Base-by-base conservation (phyloP, 2,888 invertebrate genomes). In the Acronicta psi region DNA sequence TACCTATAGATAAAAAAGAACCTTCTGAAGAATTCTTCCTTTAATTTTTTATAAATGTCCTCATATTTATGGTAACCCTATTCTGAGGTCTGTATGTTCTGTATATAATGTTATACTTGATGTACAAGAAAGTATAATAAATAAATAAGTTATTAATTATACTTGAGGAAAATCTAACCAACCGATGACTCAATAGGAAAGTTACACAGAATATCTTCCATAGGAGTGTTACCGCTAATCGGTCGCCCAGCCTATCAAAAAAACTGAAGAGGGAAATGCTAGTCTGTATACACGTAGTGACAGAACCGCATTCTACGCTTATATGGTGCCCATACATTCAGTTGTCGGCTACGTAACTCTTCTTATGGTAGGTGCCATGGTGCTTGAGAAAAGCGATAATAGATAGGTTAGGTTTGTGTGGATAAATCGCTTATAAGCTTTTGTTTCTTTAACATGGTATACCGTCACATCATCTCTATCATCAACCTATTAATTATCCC, bases 251-350 rank as follows among this genome's bases (percentile, higher is more conserved):
- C 20, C 7, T 16, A 13, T 45, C 40, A 62, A 75, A 77, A 47
- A 78, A 78, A 52, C 31, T 34, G 49, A 60, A 43, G 50, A 70
- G 69, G 73, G 66, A 80, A 79, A 72, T 69, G 56, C 36, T 25
- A 50, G 18, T 38, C 65, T 61, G 40, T 69, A 69, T 69, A 71
- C 36, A 68, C 51, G 25, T 29, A 69, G 74, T 64, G 81, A 70
- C 61, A 77, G 70, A 63, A 68, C 81, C 14, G 14, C 82, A 81
- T 81, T 81, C 75, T 68, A 43, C 18, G n/a, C 50, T 29, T 58
- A 50, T 63, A 65, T 25, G 75, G 65, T 45, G 49, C 58, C 42
- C 57, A 54, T 31, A 49, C 38, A 42, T 68, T 53, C 42, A 45
- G 53, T 17, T 14, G 23, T n/a, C 18, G 45, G 36, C 59, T 72